phyloP scores from a whole-genome alignment of 2,797 vertebrate genomes.

The Mormyrops attenuatus region DNA sequence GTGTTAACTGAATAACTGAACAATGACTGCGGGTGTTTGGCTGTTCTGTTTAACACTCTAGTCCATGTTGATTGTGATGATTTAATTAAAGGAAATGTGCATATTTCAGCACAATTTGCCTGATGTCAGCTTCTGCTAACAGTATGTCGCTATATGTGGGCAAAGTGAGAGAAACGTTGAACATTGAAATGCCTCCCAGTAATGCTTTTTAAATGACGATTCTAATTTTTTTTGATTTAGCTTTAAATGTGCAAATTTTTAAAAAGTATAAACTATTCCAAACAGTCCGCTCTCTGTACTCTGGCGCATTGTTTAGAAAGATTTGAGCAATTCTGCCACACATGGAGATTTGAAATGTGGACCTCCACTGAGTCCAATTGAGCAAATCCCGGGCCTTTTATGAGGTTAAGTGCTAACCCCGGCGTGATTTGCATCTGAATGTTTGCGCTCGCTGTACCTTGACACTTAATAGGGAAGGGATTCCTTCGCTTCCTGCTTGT shows the following conservation, averaged over 20 bases:
- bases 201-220: neutral
- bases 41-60: neutral
- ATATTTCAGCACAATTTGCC: neutral
- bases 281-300: neutral
- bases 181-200: neutral
- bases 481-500: constrained; percentile 62
- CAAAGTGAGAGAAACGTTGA: neutral
- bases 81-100: neutral
- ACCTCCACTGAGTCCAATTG: constrained; percentile 9
- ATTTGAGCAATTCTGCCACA: constrained; percentile 4
- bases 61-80: neutral
- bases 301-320: neutral
- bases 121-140: neutral
- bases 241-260: neutral
- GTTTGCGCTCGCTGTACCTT: constrained; percentile 56
- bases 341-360: constrained; percentile 16
- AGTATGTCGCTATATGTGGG: neutral
- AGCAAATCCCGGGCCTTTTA: constrained; percentile 3
- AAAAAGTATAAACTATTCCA: neutral
- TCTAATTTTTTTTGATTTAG: neutral
- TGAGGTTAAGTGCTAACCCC: constrained; percentile 20
- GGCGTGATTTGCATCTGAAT: constrained; percentile 27
- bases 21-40: neutral
- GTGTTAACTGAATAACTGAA: no score
- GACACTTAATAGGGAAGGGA: constrained; percentile 59